These are phyloP conservation scores for Hippoglossus stenolepis DNA, from an alignment of 2,113 vertebrate genomes.

Conservation along the genomic window DNA sequence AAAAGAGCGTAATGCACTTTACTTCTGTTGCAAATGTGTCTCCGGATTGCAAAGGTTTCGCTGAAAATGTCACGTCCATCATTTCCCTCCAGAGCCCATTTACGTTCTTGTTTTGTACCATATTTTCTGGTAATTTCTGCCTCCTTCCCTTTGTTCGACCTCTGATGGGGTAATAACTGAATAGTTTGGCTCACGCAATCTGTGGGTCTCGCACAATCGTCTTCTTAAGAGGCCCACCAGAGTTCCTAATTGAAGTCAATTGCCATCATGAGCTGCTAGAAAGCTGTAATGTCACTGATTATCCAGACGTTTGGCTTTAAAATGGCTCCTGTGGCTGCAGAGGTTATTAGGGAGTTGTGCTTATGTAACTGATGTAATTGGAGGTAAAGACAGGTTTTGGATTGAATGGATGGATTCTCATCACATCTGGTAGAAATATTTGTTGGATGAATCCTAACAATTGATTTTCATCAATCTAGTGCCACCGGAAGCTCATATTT, in stretches of 20 bases:
- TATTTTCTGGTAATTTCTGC: conserved; percentile 18
- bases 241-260: conserved; percentile 35
- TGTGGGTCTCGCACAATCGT: conserved; percentile 19
- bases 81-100: conserved; percentile 28
- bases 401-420: too few species aligned
- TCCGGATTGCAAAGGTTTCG: conserved; percentile 29
- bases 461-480: too few species aligned
- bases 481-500: too few species aligned
- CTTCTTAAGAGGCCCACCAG: conserved; percentile 35
- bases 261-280: conserved; percentile 7
- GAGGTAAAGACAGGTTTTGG: not conserved
- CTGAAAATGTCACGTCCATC: conserved; percentile 72
- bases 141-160: not conserved
- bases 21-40: conserved; percentile 42
- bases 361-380: not conserved
- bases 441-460: too few species aligned
- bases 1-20: conserved; percentile 44
- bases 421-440: too few species aligned
- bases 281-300: conserved; percentile 26
- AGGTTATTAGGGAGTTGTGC: not conserved
- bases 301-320: not conserved
- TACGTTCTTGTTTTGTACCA: conserved; percentile 23
- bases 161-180: conserved; percentile 37
- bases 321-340: not conserved
- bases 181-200: conserved; percentile 11